Base-by-base conservation (phyloP, 1,140 invertebrate genomes). In the Platorchestia sp. region DNA sequence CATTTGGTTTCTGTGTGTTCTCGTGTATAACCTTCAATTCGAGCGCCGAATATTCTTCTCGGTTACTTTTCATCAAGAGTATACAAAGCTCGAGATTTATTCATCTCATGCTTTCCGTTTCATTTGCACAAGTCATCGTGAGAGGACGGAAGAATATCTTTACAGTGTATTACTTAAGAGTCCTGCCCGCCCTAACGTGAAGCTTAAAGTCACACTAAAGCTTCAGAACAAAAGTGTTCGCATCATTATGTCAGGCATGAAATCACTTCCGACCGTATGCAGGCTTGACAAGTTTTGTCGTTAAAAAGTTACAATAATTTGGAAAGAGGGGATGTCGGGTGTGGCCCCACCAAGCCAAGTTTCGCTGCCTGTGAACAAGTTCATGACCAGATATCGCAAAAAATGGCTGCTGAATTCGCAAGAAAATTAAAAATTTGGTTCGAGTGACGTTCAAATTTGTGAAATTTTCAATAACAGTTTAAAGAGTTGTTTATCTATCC, bases 251-350 rank as follows among this genome's bases (percentile, higher is more conserved):
- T 44, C n/a, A 89, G 10, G 87, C 87, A 42, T 89, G 43, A 89
- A 89, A 89, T 89, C 87, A 89, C 87, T 89, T 89, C 87, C 87
- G 5, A 42, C 87, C 41, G n/a, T 89, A 89, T 43, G 87, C 87
- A 42, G 87, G 87, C 87, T 89, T 89, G 87, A 89, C 87, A 89
- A 89, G 87, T 89, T 89, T 89, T 89, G 87, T 89, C 87, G 87
- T 89, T 89, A 89, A 42, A 89, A 89, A 89, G 87, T 89, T 89
- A 41, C 87, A 89, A 41, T 3, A 75, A 75, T 36, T 75, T 36
- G 59, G n/a, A n/a, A n/a, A 75, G 59, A 27, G 36, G 59, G 59
- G 59, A 22, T 36, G 59, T 36, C 59, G 27, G 59, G 59, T 36
- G 59, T 75, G 59, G 59, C 27, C 19, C 47, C 47, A 51, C 47